phyloP scores from a whole-genome alignment of 2,113 vertebrate genomes.

The Amphilophus citrinellus region DNA sequence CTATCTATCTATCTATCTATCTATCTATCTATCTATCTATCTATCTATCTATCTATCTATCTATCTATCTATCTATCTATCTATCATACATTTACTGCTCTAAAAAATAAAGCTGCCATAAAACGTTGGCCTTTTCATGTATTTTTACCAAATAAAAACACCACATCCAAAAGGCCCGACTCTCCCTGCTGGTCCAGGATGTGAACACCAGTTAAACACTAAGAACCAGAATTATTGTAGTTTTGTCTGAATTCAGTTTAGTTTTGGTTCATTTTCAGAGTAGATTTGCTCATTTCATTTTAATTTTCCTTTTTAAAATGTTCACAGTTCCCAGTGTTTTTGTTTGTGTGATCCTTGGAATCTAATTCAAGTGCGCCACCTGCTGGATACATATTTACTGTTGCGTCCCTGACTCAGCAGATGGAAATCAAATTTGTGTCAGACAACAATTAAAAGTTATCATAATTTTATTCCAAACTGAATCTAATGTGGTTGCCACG shows the following conservation, averaged over 20 bases:
- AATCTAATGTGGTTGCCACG: neutral
- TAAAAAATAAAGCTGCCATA: neutral
- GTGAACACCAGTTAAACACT: neutral
- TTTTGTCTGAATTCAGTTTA: too few species aligned
- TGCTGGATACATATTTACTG: conserved; percentile 20
- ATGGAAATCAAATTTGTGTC: neutral
- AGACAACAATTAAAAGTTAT: neutral
- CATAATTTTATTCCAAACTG: neutral
- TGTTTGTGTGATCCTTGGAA: neutral
- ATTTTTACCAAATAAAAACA: neutral
- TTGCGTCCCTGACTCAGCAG: neutral
- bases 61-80: too few species aligned
- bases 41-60: too few species aligned
- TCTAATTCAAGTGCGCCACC: neutral
- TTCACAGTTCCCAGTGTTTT: too few species aligned
- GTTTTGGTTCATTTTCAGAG: too few species aligned
- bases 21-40: too few species aligned
- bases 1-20: too few species aligned
- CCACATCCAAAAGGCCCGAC: neutral
- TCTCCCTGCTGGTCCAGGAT: neutral
- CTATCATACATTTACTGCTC: too few species aligned
- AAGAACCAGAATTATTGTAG: neutral
- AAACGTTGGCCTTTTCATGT: neutral
- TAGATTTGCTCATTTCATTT: too few species aligned
- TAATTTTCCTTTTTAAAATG: too few species aligned